Evolutionary conservation across 2,797 vertebrate genomes (phyloP), one percentile per base, ranked within the genome.

Genomic region (Rhadinocentrus ornatus): DNA sequence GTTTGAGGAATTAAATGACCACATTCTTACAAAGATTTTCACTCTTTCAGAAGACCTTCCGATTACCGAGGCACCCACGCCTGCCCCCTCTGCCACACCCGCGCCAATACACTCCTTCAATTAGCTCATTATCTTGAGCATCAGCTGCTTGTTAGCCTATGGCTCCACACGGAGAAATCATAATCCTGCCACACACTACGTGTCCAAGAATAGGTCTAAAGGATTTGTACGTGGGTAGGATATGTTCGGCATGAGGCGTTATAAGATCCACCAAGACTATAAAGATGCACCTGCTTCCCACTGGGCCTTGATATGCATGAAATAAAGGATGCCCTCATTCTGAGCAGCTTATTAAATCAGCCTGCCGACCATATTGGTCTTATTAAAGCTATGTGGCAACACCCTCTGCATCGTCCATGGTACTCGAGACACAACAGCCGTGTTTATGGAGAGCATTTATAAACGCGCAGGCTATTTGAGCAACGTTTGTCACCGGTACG

Each of bases 41-140:
- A 80, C 84, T 79, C 62, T 55, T 56, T 71, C 15, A 3, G 15
- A 37, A 69, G 56, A 73, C 69, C 66, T 59, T 77, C 29, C 18
- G 34, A 29, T 20, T 29, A 71, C 71, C 13, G 65, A 63, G 10
- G 80, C 66, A 65, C 84, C 86, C 87, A 75, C 74, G 84, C 72
- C 89, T 90, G 91, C 81, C 86, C 85, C 86, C 88, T 86, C 69
- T 82, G 94, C 94, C 94, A 94, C 94, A 92, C 94, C 93, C 94
- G 90, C 85, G 85, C 83, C 87, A 91, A 84, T 52, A 87, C 90
- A 86, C 78, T 69, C 71, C 69, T 78, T 70, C 82, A 89, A 88
- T 86, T 82, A 87, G 81, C 88, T 79, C 82, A 84, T 85, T 82
- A 86, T 85, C 65, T 54, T 1, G 62, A 79, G 80, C 88, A 86